Evolutionary conservation across 2,888 invertebrate genomes (phyloP).

Genomic region (Holacanthella duospinosa): DNA sequence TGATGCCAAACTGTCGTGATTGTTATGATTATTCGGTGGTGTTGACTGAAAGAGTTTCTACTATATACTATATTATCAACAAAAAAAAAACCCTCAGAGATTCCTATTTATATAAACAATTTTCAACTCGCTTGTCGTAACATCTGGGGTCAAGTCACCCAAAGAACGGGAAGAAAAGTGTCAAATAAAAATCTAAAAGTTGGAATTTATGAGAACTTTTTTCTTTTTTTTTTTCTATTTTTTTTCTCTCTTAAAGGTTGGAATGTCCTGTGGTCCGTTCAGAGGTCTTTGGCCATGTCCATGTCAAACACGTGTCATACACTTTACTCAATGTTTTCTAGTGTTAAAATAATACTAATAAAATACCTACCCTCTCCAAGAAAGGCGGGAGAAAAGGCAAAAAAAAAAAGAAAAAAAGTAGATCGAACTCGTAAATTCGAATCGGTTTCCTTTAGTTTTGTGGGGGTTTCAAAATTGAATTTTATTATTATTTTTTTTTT

Average conservation of each 20-base stretch:
- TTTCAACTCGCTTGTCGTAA: background rate
- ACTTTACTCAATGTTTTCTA: constrained; percentile 3
- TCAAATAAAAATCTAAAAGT: constrained; percentile 3
- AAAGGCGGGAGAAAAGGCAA: background rate
- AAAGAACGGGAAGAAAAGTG: background rate
- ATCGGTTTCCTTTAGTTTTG: background rate
- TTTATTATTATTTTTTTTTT: background rate
- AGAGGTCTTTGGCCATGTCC: background rate
- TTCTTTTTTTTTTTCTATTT: background rate
- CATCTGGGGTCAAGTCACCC: background rate
- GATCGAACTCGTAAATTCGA: constrained; percentile 5
- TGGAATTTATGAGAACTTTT: background rate
- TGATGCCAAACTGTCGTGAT: no score
- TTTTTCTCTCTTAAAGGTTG: background rate
- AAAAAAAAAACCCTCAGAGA: no score
- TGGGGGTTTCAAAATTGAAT: constrained; percentile 6
- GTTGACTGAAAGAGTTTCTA: no score
- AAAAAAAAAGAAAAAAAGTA: background rate
- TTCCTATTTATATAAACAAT: constrained; percentile 4
- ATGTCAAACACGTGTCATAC: constrained; percentile 6
- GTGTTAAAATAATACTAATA: constrained; percentile 6
- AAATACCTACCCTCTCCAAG: background rate
- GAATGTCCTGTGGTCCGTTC: background rate
- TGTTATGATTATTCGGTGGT: no score
- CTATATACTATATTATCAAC: no score